Base-by-base conservation (phyloP, 2,113 vertebrate genomes). In the Phalacrocorax aristotelis region DNA sequence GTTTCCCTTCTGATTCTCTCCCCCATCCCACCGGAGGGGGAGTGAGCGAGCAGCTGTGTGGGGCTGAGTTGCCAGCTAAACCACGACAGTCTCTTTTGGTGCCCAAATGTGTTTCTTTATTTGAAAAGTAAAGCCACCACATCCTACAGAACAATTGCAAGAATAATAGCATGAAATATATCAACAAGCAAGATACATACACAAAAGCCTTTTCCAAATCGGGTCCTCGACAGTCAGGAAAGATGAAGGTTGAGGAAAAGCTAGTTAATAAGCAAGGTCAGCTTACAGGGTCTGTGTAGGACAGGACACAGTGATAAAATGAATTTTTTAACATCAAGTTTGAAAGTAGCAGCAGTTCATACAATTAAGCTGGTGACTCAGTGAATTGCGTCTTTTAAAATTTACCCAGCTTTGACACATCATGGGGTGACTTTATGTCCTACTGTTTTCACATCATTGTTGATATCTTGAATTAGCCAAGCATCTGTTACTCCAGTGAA, bases 391-490 rank as follows among this genome's bases (percentile, higher is more conserved):
- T 94, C 89, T 90, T 98, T 97, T 93, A 90, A 83, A 93, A 93
- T 93, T 97, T 96, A 90, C 79, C 30, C 55, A 95, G 91, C 69
- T 95, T 79, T 97, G 92, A 94, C 75, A 93, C 93, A 96, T 97
- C 87, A 85, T 64, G 90, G 90, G 75, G 93, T 96, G 95, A 97
- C 68, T 96, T 97, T 95, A 94, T 87, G 83, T 94, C 96, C 91
- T 94, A 96, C 94, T 96, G 96, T 96, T 98, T 98, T 95, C 90
- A 95, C 90, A 96, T 96, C 84, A 49, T 96, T 97, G 65, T 93
- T 98, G 96, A 92, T 97, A 86, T 94, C 92, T 95, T 93, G 97
- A 97, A 97, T 98, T 97, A 98, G 79, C 70, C 62, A 88, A 98
- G 89, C 97, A 98, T 96, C 97, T 98, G 97, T 95, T 97, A 91